Evolutionary conservation across 23 tunicate genomes (phyloP), one percentile per base, ranked within the genome.

Genomic region (Clavelina lepadiformis): DNA sequence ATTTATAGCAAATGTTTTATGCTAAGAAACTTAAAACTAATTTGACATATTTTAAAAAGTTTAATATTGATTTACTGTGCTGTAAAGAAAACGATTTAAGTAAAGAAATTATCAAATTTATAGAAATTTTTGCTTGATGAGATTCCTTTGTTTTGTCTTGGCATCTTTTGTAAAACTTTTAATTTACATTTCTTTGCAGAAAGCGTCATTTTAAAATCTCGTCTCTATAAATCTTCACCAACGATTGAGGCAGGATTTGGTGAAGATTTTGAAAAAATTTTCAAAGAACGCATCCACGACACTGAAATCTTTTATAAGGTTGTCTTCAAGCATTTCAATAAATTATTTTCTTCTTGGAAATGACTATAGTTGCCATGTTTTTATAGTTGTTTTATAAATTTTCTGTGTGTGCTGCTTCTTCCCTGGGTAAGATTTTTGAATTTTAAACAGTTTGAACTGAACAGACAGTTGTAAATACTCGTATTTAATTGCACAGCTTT

Each of bases 291-390:
- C 5, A 84, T 76, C 28, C 6, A 20, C 0, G 93, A 84, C 32
- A 71, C 83, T 0, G 68, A 84, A 51, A 35, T 30, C 26, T 84
- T 49, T 37, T 84, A 76, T 64, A 60, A 76, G 78, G 93, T 84
- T 18, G 8, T 4, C 4, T 64, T 13, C 7, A 5, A 64, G 5
- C n/a, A 66, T 35, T 33, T 0, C n/a, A 31, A 11, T 2, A 19
- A 13, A 62, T 61, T 0, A 23, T 8, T 34, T 38, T 11, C n/a
- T n/a, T n/a, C n/a, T n/a, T n/a, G n/a, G n/a, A n/a, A n/a, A n/a
- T n/a, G n/a, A n/a, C n/a, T n/a, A n/a, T n/a, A n/a, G n/a, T 56
- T 34, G 15, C 53, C 15, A 26, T 44, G 11, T 44, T 44, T 44
- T 44, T 44, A 11, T 44, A 44, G 49, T 11, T 11, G 11, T 44